A percentile compares a stretch with the other conserved stretches of the same genome.
Evolutionary conservation across 2,797 vertebrate species (phyloP).

Genomic region (Alfaro cultratus): DNA sequence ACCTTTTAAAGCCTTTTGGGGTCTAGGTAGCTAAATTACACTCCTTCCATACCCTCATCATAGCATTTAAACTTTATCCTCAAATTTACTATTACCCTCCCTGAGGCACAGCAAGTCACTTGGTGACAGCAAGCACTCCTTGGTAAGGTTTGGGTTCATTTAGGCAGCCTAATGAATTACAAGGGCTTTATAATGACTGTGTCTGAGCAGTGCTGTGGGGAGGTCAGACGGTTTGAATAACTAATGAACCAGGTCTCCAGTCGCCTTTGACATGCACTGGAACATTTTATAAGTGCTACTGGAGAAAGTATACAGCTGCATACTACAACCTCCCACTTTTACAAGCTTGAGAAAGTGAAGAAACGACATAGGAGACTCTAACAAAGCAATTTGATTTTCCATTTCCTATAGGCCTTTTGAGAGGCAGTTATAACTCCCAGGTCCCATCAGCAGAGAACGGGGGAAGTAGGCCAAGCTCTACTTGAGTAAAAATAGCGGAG

Average conservation of each 20-base stretch:
- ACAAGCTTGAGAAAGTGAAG: constrained; percentile 23
- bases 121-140: constrained; percentile 45
- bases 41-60: constrained; percentile 14
- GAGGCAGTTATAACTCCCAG: constrained; percentile 75
- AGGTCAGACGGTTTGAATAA: constrained; percentile 72
- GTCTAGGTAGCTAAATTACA: constrained; percentile 24
- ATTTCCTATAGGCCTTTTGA: constrained; percentile 81
- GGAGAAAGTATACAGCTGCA: constrained; percentile 30
- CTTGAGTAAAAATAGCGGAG: constrained; percentile 78
- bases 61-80: constrained; percentile 48
- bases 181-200: constrained; percentile 69
- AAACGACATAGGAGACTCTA: constrained; percentile 59
- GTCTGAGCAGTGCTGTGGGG: constrained; percentile 59
- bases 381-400: constrained; percentile 83
- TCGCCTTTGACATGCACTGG: constrained; percentile 51
- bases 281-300: constrained; percentile 42
- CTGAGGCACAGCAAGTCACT: constrained; percentile 43
- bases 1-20: not conserved
- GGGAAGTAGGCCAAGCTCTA: constrained; percentile 81
- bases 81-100: constrained; percentile 54
- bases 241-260: constrained; percentile 70
- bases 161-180: constrained; percentile 77
- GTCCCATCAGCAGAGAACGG: constrained; percentile 74
- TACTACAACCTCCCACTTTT: constrained; percentile 32
- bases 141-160: constrained; percentile 68